Evolutionary conservation across 2,888 invertebrate species (phyloP), one percentile per base, ranked within the genome.

Genomic region (Xanthorhoe designata): DNA sequence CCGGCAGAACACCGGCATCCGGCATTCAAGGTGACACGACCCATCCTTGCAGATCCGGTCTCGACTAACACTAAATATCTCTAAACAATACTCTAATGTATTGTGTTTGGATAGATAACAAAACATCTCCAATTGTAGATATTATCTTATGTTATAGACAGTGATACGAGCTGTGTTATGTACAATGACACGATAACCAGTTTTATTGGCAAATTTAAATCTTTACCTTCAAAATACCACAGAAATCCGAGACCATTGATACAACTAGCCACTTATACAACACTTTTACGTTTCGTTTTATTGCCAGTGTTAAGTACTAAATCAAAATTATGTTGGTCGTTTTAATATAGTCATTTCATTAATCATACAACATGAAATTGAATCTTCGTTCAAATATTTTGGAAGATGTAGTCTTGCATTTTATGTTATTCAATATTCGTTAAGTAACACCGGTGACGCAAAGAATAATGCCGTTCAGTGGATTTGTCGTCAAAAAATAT

Each of bases 21-120:
- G 92, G 91, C 88, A 88, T 84, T 88, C 92, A 92, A 92, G 92
- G 92, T 92, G 92, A 92, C 90, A 88, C 87, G 74, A 76, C 76
- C 85, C 86, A 91, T 92, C 91, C 89, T 90, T 88, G 88, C 90
- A 86, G 87, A 88, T 88, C 88, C 88, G 87, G 86, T 86, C 85
- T 75, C 71, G 68, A 74, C 74, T 68, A 78, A 78, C 73, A 73
- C 70, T 80, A 61, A 66, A 71, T 66, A 63, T 53, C 65, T 64
- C 38, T 59, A 57, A 61, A 61, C 64, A 59, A 60, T 35, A 18
- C 53, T 32, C n/a, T 47, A 49, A 61, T 56, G 50, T 35, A 64
- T 42, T 32, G 50, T 24, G n/a, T 19, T 50, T 29, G 18, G 9
- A 58, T 49, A 53, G 38, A 47, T 17, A 47, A 47, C 47, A 15